These are phyloP conservation scores for Drosophila tanythrix DNA, from an alignment of 2,888 invertebrate genomes.

Conservation along the genomic window DNA sequence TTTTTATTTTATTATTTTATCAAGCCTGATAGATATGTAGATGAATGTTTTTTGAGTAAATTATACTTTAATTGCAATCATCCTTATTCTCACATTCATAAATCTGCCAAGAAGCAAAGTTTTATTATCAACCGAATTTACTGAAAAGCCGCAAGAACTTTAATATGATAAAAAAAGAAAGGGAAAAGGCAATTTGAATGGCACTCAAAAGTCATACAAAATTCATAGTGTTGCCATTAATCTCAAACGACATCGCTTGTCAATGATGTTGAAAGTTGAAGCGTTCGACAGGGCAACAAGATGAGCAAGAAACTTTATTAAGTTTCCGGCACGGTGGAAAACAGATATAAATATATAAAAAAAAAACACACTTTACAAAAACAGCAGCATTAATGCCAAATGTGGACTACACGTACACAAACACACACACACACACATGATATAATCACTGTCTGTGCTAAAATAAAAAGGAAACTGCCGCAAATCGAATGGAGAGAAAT, in stretches of 20 bases:
- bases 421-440: conserved; percentile 18
- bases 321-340: conserved; percentile 61
- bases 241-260: conserved; percentile 60
- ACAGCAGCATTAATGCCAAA: conserved; percentile 42
- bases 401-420: conserved; percentile 31
- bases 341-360: conserved; percentile 14
- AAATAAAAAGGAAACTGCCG: conserved; percentile 24
- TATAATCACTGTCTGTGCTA: conserved; percentile 54
- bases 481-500: conserved; percentile 51
- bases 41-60: no score
- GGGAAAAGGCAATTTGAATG: conserved; percentile 37
- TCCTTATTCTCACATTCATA: background rate
- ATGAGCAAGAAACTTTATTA: conserved; percentile 64
- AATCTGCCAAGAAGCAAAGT: conserved; percentile 1
- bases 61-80: background rate
- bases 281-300: conserved; percentile 33
- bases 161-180: conserved; percentile 10
- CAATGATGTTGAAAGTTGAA: conserved; percentile 61
- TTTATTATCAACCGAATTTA: conserved; percentile 17
- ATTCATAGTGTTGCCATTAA: conserved; percentile 64
- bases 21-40: background rate
- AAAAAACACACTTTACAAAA: conserved; percentile 52
- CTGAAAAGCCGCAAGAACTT: conserved; percentile 19
- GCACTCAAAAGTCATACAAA: conserved; percentile 58
- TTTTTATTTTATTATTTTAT: no score